phyloP scores from a whole-genome alignment of 2,888 invertebrate species.

The Erebia palarica region DNA sequence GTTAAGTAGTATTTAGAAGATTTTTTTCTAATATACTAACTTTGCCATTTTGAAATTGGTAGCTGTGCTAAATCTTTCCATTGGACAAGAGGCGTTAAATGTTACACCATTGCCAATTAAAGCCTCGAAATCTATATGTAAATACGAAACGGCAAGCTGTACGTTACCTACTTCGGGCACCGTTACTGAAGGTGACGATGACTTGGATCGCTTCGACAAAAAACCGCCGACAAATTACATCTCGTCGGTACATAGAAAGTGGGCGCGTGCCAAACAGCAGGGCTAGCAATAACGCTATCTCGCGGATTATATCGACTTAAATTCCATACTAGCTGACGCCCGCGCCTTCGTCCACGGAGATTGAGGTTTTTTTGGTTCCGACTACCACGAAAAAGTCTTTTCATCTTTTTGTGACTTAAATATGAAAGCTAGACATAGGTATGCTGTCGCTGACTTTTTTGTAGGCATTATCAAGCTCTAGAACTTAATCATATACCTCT shows the following conservation, averaged over 20 bases:
- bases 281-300: not conserved
- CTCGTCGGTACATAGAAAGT: slow-evolving; percentile 69
- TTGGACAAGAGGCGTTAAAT: not conserved
- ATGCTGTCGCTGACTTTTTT: too few species aligned
- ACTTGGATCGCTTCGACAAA: slow-evolving; percentile 55
- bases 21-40: not conserved
- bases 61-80: not conserved
- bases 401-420: too few species aligned
- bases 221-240: slow-evolving; percentile 73
- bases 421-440: too few species aligned
- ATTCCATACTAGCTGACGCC: too few species aligned
- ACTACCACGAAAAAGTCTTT: too few species aligned
- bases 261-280: slow-evolving; percentile 67
- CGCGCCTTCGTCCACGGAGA: too few species aligned
- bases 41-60: not conserved
- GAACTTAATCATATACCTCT: too few species aligned
- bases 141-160: slow-evolving; percentile 27
- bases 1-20: not conserved
- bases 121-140: slow-evolving; percentile 18
- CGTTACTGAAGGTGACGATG: slow-evolving; percentile 44
- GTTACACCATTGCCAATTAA: slow-evolving; percentile 5
- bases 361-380: too few species aligned
- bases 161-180: slow-evolving; percentile 39
- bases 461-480: too few species aligned
- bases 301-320: not conserved